Evolutionary conservation across 2,888 invertebrate genomes (phyloP), one percentile per base, ranked within the genome.

Genomic region (Agapostemon virescens): DNA sequence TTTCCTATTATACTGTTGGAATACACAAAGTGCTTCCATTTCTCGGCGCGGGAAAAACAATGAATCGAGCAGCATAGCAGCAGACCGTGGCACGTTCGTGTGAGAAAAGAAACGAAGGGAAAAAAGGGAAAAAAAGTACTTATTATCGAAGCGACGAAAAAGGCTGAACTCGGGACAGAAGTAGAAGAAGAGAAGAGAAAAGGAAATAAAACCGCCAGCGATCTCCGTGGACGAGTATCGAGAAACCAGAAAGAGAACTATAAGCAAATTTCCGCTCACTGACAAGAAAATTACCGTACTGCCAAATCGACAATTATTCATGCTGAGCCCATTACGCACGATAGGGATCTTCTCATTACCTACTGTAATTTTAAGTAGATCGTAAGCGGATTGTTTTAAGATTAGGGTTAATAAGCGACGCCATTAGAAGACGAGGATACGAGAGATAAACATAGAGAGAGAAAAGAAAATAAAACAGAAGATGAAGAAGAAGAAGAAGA

Each of bases 291-390:
- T 90, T 91, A 89, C 91, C 90, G 90, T 92, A 92, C 92, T 92
- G 92, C 92, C 92, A 92, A 92, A 92, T 90, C 88, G 91, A 92
- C 90, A 92, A 92, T 91, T 91, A 90, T 87, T 87, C 90, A 88
- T 85, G 88, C 90, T 90, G 88, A 90, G 89, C 85, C 89, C 90
- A 90, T 89, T 89, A 88, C 88, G 90, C 90, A 91, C 89, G 90
- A 91, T 91, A 91, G 90, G 87, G 88, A 90, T 91, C 87, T 89
- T 91, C 89, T 91, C 88, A 89, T 90, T 90, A 91, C 89, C 88
- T 88, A 90, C 85, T 87, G 87, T 91, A 89, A 92, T 88, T 88
- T 91, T 89, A 91, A 88, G 87, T 91, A 92, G 89, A 86, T 77
- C 79, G 69, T 92, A 92, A 92, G 91, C 79, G 85, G 55, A 88